A percentile compares a stretch with the other conserved stretches of the same genome.
Evolutionary conservation across 1,140 invertebrate species (phyloP).

Genomic region (Pemphigus obesinymphae): DNA sequence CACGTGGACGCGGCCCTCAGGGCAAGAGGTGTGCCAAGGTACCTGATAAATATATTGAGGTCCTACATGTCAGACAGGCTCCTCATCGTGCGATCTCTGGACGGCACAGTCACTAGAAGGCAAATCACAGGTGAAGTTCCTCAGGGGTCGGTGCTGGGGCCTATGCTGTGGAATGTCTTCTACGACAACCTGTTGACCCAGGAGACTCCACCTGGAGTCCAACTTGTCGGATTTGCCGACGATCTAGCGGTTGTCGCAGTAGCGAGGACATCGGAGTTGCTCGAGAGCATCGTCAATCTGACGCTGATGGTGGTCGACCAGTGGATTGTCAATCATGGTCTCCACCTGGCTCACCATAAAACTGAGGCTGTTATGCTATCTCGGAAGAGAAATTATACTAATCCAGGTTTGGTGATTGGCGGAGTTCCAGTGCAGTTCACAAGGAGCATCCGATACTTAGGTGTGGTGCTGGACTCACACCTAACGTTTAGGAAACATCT

Average conservation of each 20-base stretch:
- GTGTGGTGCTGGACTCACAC: not conserved
- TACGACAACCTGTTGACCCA: no score
- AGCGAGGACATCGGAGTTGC: no score
- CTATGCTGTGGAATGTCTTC: no score
- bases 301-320: not conserved
- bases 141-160: not conserved
- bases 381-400: not conserved
- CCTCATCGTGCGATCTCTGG: fast-evolving
- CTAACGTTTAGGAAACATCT: not conserved
- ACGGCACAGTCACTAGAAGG: no score
- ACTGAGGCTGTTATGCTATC: not conserved
- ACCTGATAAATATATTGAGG: fast-evolving
- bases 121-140: not conserved
- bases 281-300: no score
- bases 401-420: no score
- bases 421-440: not conserved
- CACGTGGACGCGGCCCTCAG: not conserved
- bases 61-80: not conserved
- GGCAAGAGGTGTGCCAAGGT: fast-evolving
- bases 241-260: not conserved
- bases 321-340: not conserved
- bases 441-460: not conserved
- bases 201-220: no score
- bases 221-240: not conserved
- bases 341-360: not conserved